Evolutionary conservation across 1,140 invertebrate genomes (phyloP).

Genomic region (Mamestra configurata): DNA sequence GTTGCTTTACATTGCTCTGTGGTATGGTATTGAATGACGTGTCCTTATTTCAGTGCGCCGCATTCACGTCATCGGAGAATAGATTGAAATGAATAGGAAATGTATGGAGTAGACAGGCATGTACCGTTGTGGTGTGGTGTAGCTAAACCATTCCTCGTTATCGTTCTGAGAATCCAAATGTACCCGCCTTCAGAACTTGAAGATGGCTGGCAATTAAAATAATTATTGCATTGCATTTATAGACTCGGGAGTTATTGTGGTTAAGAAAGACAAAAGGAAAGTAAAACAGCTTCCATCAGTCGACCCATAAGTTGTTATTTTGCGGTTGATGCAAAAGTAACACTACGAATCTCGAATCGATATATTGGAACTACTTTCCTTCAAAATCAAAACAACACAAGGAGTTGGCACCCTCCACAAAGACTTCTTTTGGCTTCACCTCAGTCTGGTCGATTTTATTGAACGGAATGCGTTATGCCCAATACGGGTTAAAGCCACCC

Average conservation of each 20-base stretch:
- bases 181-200: slow-evolving; percentile 7
- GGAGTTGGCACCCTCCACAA: neutral
- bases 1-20: slow-evolving; percentile 66
- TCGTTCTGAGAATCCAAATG: slow-evolving; percentile 26
- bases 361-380: neutral
- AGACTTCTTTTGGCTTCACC: slow-evolving; percentile 25
- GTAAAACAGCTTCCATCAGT: neutral
- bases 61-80: slow-evolving; percentile 70
- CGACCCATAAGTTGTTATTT: neutral
- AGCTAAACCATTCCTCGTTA: slow-evolving; percentile 29
- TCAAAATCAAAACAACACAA: slow-evolving; percentile 1
- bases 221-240: neutral
- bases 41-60: slow-evolving; percentile 73
- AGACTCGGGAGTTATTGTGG: neutral
- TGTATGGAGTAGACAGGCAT: slow-evolving; percentile 49
- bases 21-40: slow-evolving; percentile 77
- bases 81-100: slow-evolving; percentile 56
- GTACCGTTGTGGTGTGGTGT: slow-evolving; percentile 24
- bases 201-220: neutral
- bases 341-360: too few relatives aligned
- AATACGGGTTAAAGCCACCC: too few relatives aligned
- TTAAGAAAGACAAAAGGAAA: slow-evolving; percentile 5
- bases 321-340: neutral
- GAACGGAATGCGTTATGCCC: neutral
- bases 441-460: slow-evolving; percentile 22